These are phyloP conservation scores for Platichthys stellatus DNA, from an alignment of 2,113 vertebrate species.

Conservation along the genomic window DNA sequence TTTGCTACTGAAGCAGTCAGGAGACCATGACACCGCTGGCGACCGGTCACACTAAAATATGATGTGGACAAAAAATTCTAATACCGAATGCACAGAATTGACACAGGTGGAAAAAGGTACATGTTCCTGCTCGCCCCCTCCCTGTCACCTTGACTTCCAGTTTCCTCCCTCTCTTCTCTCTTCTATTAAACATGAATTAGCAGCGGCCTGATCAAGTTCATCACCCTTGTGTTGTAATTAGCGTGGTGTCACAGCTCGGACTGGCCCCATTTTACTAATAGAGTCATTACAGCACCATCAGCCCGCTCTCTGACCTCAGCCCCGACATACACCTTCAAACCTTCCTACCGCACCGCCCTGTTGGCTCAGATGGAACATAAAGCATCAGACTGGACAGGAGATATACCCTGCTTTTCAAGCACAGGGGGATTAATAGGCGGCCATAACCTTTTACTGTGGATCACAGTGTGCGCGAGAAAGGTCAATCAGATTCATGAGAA, in stretches of 20 bases:
- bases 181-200: slow-evolving; percentile 56
- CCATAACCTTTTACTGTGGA: slow-evolving; percentile 68
- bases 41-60: slow-evolving; percentile 1
- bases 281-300: slow-evolving; percentile 52
- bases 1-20: slow-evolving; percentile 26
- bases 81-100: slow-evolving; percentile 1
- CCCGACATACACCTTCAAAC: slow-evolving; percentile 31
- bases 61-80: slow-evolving; percentile 18
- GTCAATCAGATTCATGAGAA: slow-evolving; percentile 81
- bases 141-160: not conserved
- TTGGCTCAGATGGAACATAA: slow-evolving; percentile 61
- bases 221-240: slow-evolving; percentile 67
- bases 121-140: slow-evolving; percentile 1
- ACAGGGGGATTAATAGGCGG: slow-evolving; percentile 50
- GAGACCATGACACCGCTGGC: slow-evolving; percentile 31
- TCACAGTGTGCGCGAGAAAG: slow-evolving; percentile 62
- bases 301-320: slow-evolving; percentile 43
- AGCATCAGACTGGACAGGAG: slow-evolving; percentile 50
- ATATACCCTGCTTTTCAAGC: slow-evolving; percentile 43
- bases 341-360: slow-evolving; percentile 27
- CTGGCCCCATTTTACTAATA: slow-evolving; percentile 47
- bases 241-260: slow-evolving; percentile 38
- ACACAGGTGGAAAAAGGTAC: slow-evolving; percentile 28
- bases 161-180: not conserved
- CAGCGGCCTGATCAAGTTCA: slow-evolving; percentile 52